Percentiles rank a stretch among this genome's conserved stretches.
These are phyloP conservation scores for Tridacna crocea DNA, from an alignment of 2,888 invertebrate genomes.

Conservation along the genomic window DNA sequence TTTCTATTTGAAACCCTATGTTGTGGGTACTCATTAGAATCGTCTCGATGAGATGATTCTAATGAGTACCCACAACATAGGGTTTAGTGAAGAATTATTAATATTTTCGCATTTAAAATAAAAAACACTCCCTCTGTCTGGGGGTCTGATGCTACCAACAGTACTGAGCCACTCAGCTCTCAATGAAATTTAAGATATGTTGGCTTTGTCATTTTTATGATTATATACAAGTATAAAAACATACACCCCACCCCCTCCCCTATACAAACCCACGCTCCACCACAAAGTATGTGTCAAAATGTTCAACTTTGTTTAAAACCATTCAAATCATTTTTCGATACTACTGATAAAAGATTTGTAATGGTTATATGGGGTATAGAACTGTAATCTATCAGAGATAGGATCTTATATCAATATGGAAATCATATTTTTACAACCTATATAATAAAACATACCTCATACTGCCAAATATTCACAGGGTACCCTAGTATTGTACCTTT, in stretches of 20 bases:
- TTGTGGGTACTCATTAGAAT: no score
- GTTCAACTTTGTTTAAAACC: slow-evolving; percentile 17
- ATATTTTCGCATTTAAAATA: no score
- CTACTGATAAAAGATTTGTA: slow-evolving; percentile 27
- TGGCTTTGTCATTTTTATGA: not conserved
- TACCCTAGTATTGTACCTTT: no score
- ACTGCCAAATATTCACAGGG: no score
- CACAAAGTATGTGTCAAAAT: slow-evolving; percentile 28
- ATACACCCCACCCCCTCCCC: slow-evolving; percentile 10
- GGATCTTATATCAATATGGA: slow-evolving; percentile 8
- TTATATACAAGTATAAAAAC: slow-evolving; percentile 9
- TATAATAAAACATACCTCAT: not conserved
- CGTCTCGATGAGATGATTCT: no score
- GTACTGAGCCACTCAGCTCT: no score
- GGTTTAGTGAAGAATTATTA: no score
- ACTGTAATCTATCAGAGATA: slow-evolving; percentile 21
- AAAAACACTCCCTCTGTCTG: no score
- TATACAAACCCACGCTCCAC: not conserved
- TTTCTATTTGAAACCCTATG: no score
- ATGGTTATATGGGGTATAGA: slow-evolving; percentile 18
- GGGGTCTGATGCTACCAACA: no score
- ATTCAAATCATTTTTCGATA: slow-evolving; percentile 25
- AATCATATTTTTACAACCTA: slow-evolving; percentile 5
- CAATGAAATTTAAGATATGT: not conserved
- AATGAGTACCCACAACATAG: no score